A percentile compares a stretch with the other conserved stretches of the same genome.
These are phyloP conservation scores for Melanotaenia nigrans DNA, from an alignment of 2,797 vertebrate species.

Conservation along the genomic window DNA sequence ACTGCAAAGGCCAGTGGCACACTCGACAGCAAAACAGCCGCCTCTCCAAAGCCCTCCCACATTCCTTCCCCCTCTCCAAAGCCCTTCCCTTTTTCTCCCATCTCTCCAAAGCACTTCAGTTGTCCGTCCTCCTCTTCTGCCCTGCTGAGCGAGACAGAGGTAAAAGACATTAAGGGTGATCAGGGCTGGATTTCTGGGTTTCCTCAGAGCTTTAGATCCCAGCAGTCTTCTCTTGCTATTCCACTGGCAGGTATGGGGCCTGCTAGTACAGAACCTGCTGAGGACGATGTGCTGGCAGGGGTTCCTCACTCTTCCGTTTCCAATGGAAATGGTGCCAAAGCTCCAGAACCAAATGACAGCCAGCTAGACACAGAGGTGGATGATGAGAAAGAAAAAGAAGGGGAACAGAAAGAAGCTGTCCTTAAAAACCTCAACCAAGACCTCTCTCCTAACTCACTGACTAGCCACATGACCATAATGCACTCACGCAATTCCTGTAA, in stretches of 20 bases:
- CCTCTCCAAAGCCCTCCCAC: constrained; percentile 87
- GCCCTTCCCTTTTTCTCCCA: constrained; percentile 82
- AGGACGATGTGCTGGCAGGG: constrained; percentile 84
- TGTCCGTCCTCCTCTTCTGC: constrained; percentile 90
- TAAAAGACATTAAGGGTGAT: constrained; percentile 90
- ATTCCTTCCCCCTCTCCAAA: constrained; percentile 89
- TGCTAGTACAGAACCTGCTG: constrained; percentile 83
- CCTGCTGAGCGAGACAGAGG: constrained; percentile 91
- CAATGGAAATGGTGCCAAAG: constrained; percentile 95
- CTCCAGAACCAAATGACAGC: constrained; percentile 94
- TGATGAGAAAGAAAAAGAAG: constrained; percentile 76
- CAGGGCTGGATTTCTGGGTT: constrained; percentile 85
- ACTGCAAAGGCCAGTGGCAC: constrained; percentile 85
- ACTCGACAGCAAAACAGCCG: constrained; percentile 84
- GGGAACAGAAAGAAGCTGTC: constrained; percentile 74
- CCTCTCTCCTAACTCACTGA: constrained; percentile 84
- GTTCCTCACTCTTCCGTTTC: constrained; percentile 84
- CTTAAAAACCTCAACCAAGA: constrained; percentile 87
- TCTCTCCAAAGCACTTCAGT: constrained; percentile 90
- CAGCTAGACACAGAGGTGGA: constrained; percentile 73
- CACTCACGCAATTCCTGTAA: constrained; percentile 99
- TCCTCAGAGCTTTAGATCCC: constrained; percentile 99
- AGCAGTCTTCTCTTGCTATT: constrained; percentile 83
- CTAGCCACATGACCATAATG: constrained; percentile 94
- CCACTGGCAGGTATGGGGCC: constrained; percentile 71